Base-by-base conservation (phyloP, 2,113 vertebrate species). In the Delphinus delphis region DNA sequence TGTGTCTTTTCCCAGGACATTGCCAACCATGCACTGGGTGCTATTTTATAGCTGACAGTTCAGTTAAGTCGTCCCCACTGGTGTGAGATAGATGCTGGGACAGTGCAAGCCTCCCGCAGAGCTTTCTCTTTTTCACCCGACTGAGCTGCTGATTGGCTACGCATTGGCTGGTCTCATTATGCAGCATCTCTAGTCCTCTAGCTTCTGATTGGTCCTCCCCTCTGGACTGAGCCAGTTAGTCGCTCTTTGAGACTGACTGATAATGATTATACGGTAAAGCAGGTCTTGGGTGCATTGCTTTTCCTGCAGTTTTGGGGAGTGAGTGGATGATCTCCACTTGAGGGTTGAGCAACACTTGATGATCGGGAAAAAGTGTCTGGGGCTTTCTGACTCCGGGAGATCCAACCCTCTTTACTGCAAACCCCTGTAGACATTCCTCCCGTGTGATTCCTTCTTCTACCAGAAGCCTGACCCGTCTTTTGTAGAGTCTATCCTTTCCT, bases 31-130 rank as follows among this genome's bases (percentile, higher is more conserved):
- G 63, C 85, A 41, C 88, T 53, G 70, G 25, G 58, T 11, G 28
- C 88, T 88, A 9, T 85, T 95, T 89, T 96, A 80, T 8, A 85
- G 86, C 33, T 33, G 23, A 47, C 74, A 63, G 94, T 80, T 93
- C 58, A 21, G n/a, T 28, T 38, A 77, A 70, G 8, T 80, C n/a
- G 36, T 33, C 86, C 33, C 58, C 88, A 23, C 23, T 20, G 25
- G 33, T 8, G 6, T 63, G 70, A 87, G 65, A 55, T 60, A 33
- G 36, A 65, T 31, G 31, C 58, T 53, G 82, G 23, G 58, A 55
- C 33, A 8, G 3, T 5, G 2, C 23, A 1, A n/a, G 60, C 17
- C 36, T 63, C 76, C 38, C 8, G 23, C 6, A n/a, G 92, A 50
- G 11, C 36, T 84, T 63, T 79, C 17, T 84, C 3, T 50, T 63